phyloP scores from a whole-genome alignment of 2,797 vertebrate species.

The Hapalemur alaotrensis region DNA sequence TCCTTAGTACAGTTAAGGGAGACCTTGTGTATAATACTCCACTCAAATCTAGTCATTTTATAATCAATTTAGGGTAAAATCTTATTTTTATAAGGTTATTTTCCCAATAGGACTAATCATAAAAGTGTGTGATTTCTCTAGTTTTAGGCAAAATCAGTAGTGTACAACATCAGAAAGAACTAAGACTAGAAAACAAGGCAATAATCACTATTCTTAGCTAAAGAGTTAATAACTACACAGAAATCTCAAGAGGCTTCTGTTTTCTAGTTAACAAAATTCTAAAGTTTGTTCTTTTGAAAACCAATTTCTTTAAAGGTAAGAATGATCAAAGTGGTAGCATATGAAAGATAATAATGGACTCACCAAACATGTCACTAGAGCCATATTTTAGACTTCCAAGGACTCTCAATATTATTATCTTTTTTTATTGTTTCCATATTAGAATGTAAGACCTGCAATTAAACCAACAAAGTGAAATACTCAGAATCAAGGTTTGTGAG shows the following conservation, averaged over 20 bases:
- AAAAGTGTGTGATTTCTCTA: not conserved
- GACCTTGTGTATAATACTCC: not conserved
- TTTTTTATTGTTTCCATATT: not conserved
- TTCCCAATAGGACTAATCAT: not conserved
- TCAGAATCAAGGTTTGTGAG: not conserved
- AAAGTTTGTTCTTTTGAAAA: not conserved
- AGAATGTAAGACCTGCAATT: not conserved
- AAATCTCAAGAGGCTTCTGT: not conserved
- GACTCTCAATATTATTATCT: not conserved
- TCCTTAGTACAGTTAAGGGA: not conserved
- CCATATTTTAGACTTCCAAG: not conserved
- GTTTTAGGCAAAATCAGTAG: not conserved
- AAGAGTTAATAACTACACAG: not conserved
- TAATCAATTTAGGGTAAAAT: not conserved
- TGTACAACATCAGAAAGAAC: not conserved
- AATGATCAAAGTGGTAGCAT: not conserved
- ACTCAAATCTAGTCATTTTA: slow-evolving; percentile 8
- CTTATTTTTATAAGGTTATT: slow-evolving; percentile 35
- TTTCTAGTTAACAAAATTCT: not conserved
- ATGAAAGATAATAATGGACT: not conserved
- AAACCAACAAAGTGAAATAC: not conserved
- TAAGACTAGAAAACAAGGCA: not conserved
- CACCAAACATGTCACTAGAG: not conserved
- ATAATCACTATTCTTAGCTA: not conserved
- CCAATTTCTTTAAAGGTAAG: not conserved